Evolutionary conservation across 2,888 invertebrate genomes (phyloP), one percentile per base, ranked within the genome.

Genomic region (Rhopalosiphum nymphaeae): DNA sequence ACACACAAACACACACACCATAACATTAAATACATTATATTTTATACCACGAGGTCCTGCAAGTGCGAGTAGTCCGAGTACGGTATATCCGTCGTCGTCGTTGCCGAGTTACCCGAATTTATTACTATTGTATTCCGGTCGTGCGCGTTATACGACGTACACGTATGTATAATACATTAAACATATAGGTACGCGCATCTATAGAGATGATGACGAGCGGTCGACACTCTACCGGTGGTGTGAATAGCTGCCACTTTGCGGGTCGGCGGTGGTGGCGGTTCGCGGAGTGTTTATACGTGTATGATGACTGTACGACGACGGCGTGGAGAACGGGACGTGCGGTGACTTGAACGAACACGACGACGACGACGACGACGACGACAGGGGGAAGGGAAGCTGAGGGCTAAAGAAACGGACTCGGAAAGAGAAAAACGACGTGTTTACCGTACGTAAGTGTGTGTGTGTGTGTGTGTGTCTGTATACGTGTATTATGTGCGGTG

Each of bases 211-310:
- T 56, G 89, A 89, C 89, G 89, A 93, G 93, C 85, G 89, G 84
- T 89, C 93, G 89, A 93, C 93, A 57, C 89, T 56, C 89, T 89
- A 89, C 84, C 57, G 44, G 78, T 56, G 46, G 89, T 46, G 93
- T 89, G 93, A 93, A 93, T 89, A 57, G 89, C 84, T 93, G 93
- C 93, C 93, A 85, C 93, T 93, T 93, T 93, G 78, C 84, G 44
- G 86, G 53, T n/a, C 29, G 67, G 46, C 21, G 46, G 46, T 67
- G 46, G 29, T 13, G 61, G 29, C 61, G 16, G 67, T 67, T 36
- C 78, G 78, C 78, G 36, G 78, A 36, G 78, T 78, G 36, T 78
- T 78, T 78, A 36, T 78, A 78, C 36, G 9, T 78, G 21, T 7
- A 13, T 11, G 16, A n/a, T 4, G 67, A n/a, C 44, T 46, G 44